Percentiles rank a stretch among this genome's conserved stretches.
phyloP scores from a whole-genome alignment of 2,113 vertebrate species.

The Typhlomys cinereus region DNA sequence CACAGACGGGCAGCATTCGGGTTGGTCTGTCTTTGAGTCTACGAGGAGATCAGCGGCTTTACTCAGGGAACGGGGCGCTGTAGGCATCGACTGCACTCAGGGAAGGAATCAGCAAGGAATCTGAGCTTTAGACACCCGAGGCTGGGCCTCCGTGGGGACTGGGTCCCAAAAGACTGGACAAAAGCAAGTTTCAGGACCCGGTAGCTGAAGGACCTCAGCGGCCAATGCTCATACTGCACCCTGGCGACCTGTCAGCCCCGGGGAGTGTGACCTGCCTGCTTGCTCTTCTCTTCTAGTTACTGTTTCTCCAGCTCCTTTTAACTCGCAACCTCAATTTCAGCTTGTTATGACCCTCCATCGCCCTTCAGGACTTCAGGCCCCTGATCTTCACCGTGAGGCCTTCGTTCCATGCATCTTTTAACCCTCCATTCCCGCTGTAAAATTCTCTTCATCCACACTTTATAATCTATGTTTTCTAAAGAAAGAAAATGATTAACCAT shows the following conservation, averaged over 20 bases:
- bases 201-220: not conserved
- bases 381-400: not conserved
- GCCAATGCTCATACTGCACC: not conserved
- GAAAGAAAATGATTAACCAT: not conserved
- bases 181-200: not conserved
- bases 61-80: not conserved
- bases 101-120: not conserved
- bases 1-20: not conserved
- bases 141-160: not conserved
- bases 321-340: not conserved
- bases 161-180: not conserved
- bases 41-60: not conserved
- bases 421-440: not conserved
- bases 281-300: not conserved
- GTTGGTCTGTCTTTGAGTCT: not conserved
- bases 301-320: not conserved
- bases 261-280: not conserved
- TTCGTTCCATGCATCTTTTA: not conserved
- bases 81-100: not conserved
- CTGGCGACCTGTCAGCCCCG: not conserved
- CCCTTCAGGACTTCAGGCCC: not conserved
- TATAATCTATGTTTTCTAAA: constrained; percentile 14
- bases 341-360: not conserved
- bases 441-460: not conserved
- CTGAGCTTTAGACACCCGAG: not conserved